Percentiles rank a stretch among this genome's conserved stretches.
phyloP scores from a whole-genome alignment of 2,113 vertebrate genomes.

The Bothrops jararaca region DNA sequence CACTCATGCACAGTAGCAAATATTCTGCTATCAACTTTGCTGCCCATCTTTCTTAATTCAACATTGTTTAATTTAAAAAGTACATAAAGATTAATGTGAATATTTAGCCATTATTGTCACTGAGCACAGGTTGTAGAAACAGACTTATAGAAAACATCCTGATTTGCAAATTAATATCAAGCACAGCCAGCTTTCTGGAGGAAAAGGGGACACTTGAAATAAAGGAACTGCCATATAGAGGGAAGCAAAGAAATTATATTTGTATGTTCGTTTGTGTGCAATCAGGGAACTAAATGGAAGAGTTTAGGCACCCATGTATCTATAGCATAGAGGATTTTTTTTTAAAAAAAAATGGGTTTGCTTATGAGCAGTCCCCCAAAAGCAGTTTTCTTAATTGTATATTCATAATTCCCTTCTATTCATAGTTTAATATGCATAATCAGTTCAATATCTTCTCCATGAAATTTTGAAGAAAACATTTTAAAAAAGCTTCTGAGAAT shows the following conservation, averaged over 20 bases:
- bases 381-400: neutral
- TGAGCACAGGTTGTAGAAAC: neutral
- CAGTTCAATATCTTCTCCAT: accelerated
- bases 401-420: neutral
- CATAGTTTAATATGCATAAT: neutral
- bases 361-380: neutral
- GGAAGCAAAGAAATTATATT: neutral
- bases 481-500: neutral
- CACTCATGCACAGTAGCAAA: neutral
- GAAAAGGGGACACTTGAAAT: neutral
- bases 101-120: neutral
- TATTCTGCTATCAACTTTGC: neutral
- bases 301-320: neutral
- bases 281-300: no score
- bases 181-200: neutral
- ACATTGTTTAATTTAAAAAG: neutral
- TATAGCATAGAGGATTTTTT: neutral
- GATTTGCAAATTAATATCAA: neutral
- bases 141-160: neutral
- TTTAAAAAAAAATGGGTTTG: no score
- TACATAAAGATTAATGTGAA: neutral
- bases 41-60: neutral
- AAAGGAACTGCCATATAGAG: neutral
- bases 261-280: neutral
- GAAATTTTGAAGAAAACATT: neutral